Base-by-base conservation (phyloP, 2,888 invertebrate genomes). In the Minunthozetes semirufus region DNA sequence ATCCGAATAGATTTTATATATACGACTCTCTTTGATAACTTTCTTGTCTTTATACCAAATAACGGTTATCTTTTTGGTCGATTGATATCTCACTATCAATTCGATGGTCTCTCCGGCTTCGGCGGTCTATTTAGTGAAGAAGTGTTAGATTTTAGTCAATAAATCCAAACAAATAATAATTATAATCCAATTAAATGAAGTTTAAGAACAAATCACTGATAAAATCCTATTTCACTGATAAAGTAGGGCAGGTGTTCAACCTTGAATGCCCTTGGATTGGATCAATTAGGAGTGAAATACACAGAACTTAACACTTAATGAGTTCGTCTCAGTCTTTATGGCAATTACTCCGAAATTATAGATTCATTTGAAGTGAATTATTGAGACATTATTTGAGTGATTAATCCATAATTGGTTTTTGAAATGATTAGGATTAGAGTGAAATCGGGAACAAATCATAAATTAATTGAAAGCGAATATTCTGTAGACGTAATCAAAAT, bases 1-100 rank as follows among this genome's bases (percentile, higher is more conserved):
- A 82, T 94, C 93, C 81, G 93, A 94, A 1, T 90, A 88, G 29
- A 90, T 90, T 80, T 87, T 90, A 13, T 89, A 86, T 73, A 92
- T 91, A 19, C 89, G 89, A 0, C 92, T 88, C 79, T 91, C 89
- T 78, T 88, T 89, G 33, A 95, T 87, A 13, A 90, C 86, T 33
- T 89, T 89, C 1, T 88, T 87, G 78, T 87, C 84, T 80, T 86
- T 86, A 83, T 90, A 92, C 94, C 94, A 94, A 66, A 88, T 89
- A 72, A 94, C 88, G 79, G 89, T 90, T 79, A 90, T 89, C 77
- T 89, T 90, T 80, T 90, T 85, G 76, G 88, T 87, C 80, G 90
- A 88, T 13, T 77, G 77, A 53, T 94, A 86, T 70, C 88, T 88
- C 38, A 90, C 89, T 38, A 89, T 83, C 78, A 94, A 89, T 83